A percentile compares a stretch with the other conserved stretches of the same genome.
These are phyloP conservation scores for Ophraella communa DNA, from an alignment of 2,888 invertebrate genomes.

Conservation along the genomic window DNA sequence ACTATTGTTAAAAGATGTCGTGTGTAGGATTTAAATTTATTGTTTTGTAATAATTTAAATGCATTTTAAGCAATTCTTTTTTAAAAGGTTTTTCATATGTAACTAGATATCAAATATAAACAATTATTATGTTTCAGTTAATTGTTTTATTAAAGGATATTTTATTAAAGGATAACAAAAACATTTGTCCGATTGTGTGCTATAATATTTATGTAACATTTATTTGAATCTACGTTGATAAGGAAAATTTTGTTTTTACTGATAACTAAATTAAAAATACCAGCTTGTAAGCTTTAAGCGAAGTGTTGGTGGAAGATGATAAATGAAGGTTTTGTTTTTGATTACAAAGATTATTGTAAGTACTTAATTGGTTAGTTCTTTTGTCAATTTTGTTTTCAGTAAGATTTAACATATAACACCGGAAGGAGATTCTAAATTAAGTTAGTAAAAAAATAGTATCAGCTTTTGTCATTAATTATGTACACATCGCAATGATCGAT, in stretches of 20 bases:
- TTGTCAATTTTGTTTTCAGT: not conserved
- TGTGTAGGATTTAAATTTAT: not conserved
- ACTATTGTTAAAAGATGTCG: not conserved
- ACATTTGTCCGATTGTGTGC: not conserved
- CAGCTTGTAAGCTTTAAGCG: not conserved
- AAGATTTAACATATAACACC: no score
- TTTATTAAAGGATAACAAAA: not conserved
- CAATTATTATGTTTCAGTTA: no score
- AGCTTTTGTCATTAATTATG: no score
- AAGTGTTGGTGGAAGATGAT: not conserved
- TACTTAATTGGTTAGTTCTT: not conserved
- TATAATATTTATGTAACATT: not conserved
- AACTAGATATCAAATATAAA: no score
- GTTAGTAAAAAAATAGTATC: no score
- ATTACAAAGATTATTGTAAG: constrained; percentile 10
- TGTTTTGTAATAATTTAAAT: no score
- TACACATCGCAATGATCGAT: no score
- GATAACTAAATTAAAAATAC: not conserved
- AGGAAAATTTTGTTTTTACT: not conserved
- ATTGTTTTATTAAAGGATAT: no score
- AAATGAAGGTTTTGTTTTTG: not conserved
- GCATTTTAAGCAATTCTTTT: no score
- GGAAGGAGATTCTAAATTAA: no score
- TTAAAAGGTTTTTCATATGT: no score
- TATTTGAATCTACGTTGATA: not conserved